These are phyloP conservation scores for Halcyon badia DNA, from an alignment of 2,797 vertebrate species.

Conservation along the genomic window DNA sequence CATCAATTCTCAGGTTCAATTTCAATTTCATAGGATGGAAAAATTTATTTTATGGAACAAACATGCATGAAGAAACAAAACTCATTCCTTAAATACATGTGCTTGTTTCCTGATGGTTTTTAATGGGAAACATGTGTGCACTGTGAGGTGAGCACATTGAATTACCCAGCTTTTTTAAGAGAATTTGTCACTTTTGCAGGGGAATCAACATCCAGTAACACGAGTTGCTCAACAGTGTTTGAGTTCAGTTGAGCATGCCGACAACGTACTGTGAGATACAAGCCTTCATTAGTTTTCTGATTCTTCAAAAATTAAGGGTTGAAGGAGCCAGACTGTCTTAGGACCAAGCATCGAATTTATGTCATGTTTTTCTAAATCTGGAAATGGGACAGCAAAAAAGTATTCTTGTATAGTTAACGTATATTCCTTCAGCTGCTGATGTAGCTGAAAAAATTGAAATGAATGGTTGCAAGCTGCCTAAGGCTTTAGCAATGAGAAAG, in stretches of 20 bases:
- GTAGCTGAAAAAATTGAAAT: not conserved
- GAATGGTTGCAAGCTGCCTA: not conserved
- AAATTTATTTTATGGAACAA: constrained; percentile 43
- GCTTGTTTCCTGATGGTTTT: not conserved
- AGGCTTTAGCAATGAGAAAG: not conserved
- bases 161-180: not conserved
- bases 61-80: not conserved
- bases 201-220: constrained; percentile 20
- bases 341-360: not conserved
- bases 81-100: not conserved
- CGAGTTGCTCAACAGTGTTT: not conserved
- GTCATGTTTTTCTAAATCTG: not conserved
- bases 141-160: not conserved
- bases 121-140: not conserved
- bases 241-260: not conserved
- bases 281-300: not conserved
- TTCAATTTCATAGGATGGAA: not conserved
- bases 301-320: not conserved
- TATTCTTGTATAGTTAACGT: not conserved
- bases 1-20: not conserved
- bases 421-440: not conserved
- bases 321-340: not conserved
- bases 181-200: not conserved
- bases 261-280: not conserved
- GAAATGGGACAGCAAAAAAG: not conserved